Evolutionary conservation across 2,113 vertebrate species (phyloP).

Genomic region (Garra rufa): DNA sequence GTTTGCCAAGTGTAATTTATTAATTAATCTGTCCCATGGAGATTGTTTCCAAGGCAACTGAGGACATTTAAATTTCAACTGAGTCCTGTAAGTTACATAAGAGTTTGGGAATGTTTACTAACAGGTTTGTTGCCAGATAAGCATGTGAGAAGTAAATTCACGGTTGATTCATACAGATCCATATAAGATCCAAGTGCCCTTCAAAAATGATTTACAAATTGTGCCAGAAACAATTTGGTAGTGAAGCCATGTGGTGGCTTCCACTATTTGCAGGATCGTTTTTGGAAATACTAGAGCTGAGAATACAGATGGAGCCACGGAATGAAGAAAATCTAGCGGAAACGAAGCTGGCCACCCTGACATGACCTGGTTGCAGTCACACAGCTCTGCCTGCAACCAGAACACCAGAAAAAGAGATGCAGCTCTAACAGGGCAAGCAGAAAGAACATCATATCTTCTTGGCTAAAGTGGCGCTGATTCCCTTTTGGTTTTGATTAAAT

Average conservation of each 20-base stretch:
- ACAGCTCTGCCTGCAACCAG: background rate
- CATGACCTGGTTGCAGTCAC: background rate
- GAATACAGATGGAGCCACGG: background rate
- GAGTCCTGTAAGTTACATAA: conserved; percentile 55
- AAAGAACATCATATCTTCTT: conserved; percentile 2
- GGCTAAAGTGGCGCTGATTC: background rate
- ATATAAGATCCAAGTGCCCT: background rate
- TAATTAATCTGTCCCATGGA: conserved; percentile 59
- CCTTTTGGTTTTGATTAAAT: background rate
- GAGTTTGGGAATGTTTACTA: conserved; percentile 41
- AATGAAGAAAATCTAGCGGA: background rate
- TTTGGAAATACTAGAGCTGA: background rate
- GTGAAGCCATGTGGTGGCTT: background rate
- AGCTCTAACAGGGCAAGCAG: background rate
- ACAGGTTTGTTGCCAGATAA: background rate
- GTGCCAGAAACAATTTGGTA: background rate
- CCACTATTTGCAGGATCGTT: background rate
- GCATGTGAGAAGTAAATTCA: background rate
- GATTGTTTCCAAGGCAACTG: conserved; percentile 63
- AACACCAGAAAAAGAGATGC: background rate
- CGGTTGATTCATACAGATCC: background rate
- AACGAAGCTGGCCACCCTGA: background rate
- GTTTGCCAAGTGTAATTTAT: conserved; percentile 50
- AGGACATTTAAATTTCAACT: conserved; percentile 67
- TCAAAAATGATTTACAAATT: background rate